Evolutionary conservation across 2,888 invertebrate genomes (phyloP).

Genomic region (Drosophila imparisetae): DNA sequence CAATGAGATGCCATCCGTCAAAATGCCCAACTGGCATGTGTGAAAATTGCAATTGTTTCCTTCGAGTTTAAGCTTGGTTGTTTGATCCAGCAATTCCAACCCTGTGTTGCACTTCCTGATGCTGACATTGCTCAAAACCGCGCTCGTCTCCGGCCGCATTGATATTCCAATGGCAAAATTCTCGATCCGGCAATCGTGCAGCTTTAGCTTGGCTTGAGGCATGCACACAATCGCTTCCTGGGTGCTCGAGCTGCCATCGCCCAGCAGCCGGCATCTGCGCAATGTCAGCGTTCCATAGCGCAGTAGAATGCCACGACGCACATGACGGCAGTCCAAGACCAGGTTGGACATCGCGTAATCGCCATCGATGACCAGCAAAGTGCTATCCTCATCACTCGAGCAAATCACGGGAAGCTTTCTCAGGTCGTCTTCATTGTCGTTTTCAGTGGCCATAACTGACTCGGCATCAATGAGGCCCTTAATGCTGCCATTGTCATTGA

Average conservation of each 20-base stretch:
- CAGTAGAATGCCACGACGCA: conserved; percentile 86
- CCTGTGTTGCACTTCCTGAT: conserved; percentile 63
- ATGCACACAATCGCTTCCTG: conserved; percentile 86
- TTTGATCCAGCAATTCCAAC: conserved; percentile 59
- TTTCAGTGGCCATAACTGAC: neutral
- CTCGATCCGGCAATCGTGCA: conserved; percentile 85
- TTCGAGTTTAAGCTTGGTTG: conserved; percentile 85
- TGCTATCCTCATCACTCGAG: conserved; percentile 85
- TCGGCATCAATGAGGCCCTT: conserved; percentile 44
- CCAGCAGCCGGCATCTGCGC: conserved; percentile 86
- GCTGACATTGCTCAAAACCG: conserved; percentile 37
- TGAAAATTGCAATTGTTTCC: conserved; percentile 84
- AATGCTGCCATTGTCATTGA: conserved; percentile 86
- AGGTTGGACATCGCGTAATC: conserved; percentile 86
- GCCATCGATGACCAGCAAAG: conserved; percentile 86
- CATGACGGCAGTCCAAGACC: conserved; percentile 85
- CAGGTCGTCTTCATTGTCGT: conserved; percentile 16
- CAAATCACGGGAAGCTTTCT: conserved; percentile 81
- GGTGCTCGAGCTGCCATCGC: conserved; percentile 85
- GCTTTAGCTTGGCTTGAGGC: conserved; percentile 83
- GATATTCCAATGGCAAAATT: conserved; percentile 86
- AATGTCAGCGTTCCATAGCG: conserved; percentile 85
- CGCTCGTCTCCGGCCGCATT: conserved; percentile 69
- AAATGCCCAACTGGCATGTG: conserved; percentile 85
- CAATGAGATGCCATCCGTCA: conserved; percentile 84